Evolutionary conservation across 2,113 vertebrate species (phyloP).

Genomic region (Caracal caracal): DNA sequence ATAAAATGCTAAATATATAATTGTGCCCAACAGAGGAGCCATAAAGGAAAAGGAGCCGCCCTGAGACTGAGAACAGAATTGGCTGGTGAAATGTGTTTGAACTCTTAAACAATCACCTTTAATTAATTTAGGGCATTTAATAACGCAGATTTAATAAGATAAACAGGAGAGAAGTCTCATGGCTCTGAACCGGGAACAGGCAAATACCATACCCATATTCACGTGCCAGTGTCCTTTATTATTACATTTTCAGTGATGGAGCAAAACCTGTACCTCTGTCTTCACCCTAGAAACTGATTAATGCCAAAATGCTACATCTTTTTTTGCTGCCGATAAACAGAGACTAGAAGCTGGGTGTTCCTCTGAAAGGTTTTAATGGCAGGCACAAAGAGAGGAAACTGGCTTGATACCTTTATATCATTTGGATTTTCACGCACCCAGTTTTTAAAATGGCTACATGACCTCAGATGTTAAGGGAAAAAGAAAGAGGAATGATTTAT

Average conservation of each 20-base stretch:
- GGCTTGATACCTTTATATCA: slow-evolving; percentile 44
- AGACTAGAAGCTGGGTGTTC: slow-evolving; percentile 64
- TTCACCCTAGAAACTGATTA: slow-evolving; percentile 52
- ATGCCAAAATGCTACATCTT: slow-evolving; percentile 66
- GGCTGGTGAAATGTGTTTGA: background rate
- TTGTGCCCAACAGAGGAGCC: background rate
- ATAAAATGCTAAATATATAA: background rate
- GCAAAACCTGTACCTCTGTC: background rate
- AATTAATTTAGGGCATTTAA: slow-evolving; percentile 38
- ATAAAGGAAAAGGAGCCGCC: background rate
- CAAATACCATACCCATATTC: slow-evolving; percentile 9
- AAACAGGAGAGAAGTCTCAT: slow-evolving; percentile 4
- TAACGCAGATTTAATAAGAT: slow-evolving; percentile 46
- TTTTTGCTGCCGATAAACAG: slow-evolving; percentile 71
- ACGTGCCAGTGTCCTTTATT: slow-evolving; percentile 53
- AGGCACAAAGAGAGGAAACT: slow-evolving; percentile 37
- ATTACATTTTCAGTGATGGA: slow-evolving; percentile 46
- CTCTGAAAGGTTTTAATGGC: slow-evolving; percentile 57
- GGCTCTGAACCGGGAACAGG: slow-evolving; percentile 6
- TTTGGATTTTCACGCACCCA: background rate
- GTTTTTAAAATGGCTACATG: background rate
- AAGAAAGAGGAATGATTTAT: background rate
- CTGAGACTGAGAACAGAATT: background rate
- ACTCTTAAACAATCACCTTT: background rate
- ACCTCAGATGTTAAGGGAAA: slow-evolving; percentile 38